phyloP scores from a whole-genome alignment of 2,113 vertebrate genomes.

The Eretmochelys imbricata region DNA sequence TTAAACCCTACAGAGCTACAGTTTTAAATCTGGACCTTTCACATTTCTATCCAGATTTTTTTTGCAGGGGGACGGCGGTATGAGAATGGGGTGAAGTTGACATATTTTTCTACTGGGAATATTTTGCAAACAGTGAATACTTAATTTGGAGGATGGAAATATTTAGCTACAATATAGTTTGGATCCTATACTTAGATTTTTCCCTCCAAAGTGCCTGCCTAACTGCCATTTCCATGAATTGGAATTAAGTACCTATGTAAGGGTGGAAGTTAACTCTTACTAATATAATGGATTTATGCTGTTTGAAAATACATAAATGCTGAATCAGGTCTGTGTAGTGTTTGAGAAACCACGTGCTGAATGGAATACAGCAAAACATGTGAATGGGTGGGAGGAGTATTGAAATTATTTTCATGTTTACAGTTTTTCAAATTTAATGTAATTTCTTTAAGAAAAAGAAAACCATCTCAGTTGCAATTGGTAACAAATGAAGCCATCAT shows the following conservation, averaged over 20 bases:
- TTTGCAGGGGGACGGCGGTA: background rate
- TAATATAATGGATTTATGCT: constrained; percentile 65
- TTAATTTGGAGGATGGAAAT: constrained; percentile 66
- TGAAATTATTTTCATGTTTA: constrained; percentile 71
- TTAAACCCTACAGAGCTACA: constrained; percentile 19
- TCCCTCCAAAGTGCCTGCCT: constrained; percentile 63
- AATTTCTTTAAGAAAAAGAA: constrained; percentile 70
- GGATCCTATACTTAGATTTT: constrained; percentile 69
- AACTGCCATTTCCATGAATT: constrained; percentile 76
- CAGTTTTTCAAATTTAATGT: constrained; percentile 60
- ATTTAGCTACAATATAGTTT: constrained; percentile 71
- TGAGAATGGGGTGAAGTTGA: background rate
- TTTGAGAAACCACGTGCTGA: constrained; percentile 68
- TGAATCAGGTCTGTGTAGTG: constrained; percentile 63
- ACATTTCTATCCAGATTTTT: constrained; percentile 21
- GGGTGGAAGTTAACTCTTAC: constrained; percentile 72
- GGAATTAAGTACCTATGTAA: constrained; percentile 76
- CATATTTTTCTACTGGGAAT: constrained; percentile 55
- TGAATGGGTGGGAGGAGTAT: constrained; percentile 59
- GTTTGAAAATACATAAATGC: constrained; percentile 70
- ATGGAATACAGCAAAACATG: constrained; percentile 64
- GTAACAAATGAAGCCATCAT: constrained; percentile 53
- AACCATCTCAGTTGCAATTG: constrained; percentile 33
- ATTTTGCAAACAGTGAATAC: constrained; percentile 49
- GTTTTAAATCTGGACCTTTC: background rate